These are phyloP conservation scores for Julus scandinavius DNA, from an alignment of 2,888 invertebrate species.

Conservation along the genomic window DNA sequence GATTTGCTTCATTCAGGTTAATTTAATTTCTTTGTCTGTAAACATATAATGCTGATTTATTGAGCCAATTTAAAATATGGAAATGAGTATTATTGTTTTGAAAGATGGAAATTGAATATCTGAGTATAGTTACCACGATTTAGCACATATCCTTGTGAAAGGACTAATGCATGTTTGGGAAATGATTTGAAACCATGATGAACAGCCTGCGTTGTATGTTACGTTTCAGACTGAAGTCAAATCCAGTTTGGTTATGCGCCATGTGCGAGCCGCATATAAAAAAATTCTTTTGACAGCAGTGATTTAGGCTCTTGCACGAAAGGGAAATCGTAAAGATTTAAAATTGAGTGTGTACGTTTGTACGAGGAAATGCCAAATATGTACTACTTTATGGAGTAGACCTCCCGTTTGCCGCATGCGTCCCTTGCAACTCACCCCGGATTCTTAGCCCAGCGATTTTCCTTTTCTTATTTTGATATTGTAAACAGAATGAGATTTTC, in stretches of 20 bases:
- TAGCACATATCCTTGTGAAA: too few relatives aligned
- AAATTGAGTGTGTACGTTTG: slow-evolving; percentile 32
- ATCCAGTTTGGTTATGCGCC: slow-evolving; percentile 31
- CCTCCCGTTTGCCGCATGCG: background rate
- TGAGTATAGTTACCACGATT: too few relatives aligned
- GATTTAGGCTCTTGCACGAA: background rate
- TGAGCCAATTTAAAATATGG: too few relatives aligned
- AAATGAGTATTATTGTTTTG: too few relatives aligned
- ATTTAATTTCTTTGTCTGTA: too few relatives aligned
- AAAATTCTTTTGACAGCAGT: slow-evolving; percentile 40
- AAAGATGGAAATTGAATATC: too few relatives aligned
- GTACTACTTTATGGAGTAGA: background rate
- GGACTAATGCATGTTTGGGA: background rate
- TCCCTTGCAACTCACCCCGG: background rate
- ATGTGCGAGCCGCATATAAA: background rate
- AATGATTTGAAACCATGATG: background rate
- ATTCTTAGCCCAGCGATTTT: slow-evolving; percentile 41
- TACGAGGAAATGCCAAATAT: slow-evolving; percentile 29
- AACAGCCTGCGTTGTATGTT: background rate
- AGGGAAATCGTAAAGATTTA: slow-evolving; percentile 40
- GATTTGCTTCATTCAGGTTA: too few relatives aligned
- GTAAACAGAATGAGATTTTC: slow-evolving; percentile 49
- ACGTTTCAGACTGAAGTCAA: background rate
- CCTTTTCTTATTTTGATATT: slow-evolving; percentile 47
- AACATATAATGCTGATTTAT: too few relatives aligned